Evolutionary conservation across 2,797 vertebrate species (phyloP), one percentile per base, ranked within the genome.

Genomic region (Danio kyathit): DNA sequence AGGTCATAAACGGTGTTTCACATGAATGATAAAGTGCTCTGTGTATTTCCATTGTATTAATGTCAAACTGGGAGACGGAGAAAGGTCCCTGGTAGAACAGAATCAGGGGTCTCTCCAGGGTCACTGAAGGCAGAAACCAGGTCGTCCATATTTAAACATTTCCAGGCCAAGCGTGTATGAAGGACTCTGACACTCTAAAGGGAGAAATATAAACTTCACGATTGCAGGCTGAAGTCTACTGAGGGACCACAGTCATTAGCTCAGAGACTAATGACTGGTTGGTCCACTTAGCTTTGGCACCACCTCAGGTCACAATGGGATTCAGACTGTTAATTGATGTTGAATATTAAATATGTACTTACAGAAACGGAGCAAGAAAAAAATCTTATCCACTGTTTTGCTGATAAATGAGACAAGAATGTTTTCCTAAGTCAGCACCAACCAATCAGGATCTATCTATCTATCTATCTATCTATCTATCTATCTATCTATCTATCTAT

Each of bases 1-100:
- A 80, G 82, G 79, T 67, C 82, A 83, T 61, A 76, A 82, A 86
- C 19, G 21, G 75, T 75, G 72, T 80, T 82, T 78, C 71, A 75
- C 79, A 65, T 63, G 81, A 69, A 59, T 78, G 40, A 63, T 82
- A 76, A 80, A 74, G 41, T 70, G 82, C 59, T 54, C 73, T 63
- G 14, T 16, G 51, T 74, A 57, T 86, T 84, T 84, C 52, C 61
- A 72, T 57, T 86, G 71, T 48, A 69, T 80, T 82, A 69, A 56
- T 78, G 64, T 79, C 44, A 74, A 79, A 81, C 76, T 81, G 51
- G 56, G 61, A 81, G 52, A 19, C 6, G 19, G 49, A 70, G 13
- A 61, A 75, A 79, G 59, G 71, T 74, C 57, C 57, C 61, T 74
- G 13, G 60, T 56, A 52, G 72, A 73, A 29, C 12, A 76, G 16